Base-by-base conservation (phyloP, 2,888 invertebrate species). In the Hypomecis punctinalis region DNA sequence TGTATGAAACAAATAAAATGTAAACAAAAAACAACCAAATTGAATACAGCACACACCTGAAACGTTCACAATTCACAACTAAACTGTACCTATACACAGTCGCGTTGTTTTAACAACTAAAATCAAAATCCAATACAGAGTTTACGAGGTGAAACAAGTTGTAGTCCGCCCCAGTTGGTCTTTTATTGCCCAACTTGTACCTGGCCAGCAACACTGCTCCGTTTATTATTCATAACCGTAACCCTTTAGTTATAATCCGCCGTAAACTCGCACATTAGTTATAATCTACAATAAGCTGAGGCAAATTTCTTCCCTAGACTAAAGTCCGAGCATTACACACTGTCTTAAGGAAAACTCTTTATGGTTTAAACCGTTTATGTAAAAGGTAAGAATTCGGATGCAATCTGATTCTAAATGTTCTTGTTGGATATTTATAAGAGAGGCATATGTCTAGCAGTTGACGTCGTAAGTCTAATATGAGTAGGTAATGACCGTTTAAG, bases 211-310 rank as follows among this genome's bases (percentile, higher is more conserved):
- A 63, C 58, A 43, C 42, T 39, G n/a, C 23, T 39, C 13, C 6
- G 57, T 39, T 61, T 61, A 61, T 57, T 61, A 61, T 65, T 66
- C 57, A 72, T 72, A 68, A 66, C 63, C 51, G 56, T 61, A 70
- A 68, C 72, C 68, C 69, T 67, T 66, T 61, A 69, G 69, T 69
- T 67, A 66, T 67, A 60, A 47, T 56, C 48, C 42, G 11, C 49
- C 49, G 49, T 58, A 58, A 58, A 40, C 37, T 42, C 33, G 48
- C 55, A 55, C 46, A 61, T 54, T 47, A 43, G 42, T 62, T 52
- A 62, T 58, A 56, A 56, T 64, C 54, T 51, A 52, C 71, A 67
- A 69, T 68, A 71, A 69, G 61, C 63, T 36, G 61, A 49, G 46
- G 60, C 68, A 68, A 72, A 68, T 67, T 67, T 59, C 63, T 46